Percentiles rank a stretch among this genome's conserved stretches.
Evolutionary conservation across 2,888 invertebrate genomes (phyloP).

Genomic region (Apoda limacodes): DNA sequence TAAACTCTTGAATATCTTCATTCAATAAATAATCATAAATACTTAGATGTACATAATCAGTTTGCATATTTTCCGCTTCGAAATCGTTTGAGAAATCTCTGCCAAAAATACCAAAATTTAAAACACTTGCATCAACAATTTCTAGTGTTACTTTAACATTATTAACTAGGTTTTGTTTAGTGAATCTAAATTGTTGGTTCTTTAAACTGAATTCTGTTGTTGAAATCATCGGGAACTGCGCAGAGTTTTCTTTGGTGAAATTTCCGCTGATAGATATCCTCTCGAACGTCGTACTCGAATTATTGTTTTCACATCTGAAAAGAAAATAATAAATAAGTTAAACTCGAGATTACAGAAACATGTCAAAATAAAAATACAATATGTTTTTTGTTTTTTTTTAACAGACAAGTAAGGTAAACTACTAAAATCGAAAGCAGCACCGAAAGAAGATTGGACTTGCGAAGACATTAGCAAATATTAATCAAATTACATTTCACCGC

Average conservation of each 20-base stretch:
- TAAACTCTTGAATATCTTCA: constrained; percentile 42
- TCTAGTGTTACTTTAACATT: constrained; percentile 25
- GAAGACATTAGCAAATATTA: too few species aligned
- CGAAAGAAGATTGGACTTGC: too few species aligned
- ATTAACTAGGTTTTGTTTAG: constrained; percentile 15
- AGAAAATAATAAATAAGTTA: too few species aligned
- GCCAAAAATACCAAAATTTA: constrained; percentile 38
- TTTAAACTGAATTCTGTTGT: constrained; percentile 21
- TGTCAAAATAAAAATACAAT: not conserved
- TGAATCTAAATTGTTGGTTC: constrained; percentile 26
- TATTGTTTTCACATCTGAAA: too few species aligned
- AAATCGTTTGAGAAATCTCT: constrained; percentile 36
- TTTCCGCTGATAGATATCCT: constrained; percentile 34
- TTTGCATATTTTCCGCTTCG: constrained; percentile 17
- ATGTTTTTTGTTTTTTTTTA: too few species aligned
- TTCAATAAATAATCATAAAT: constrained; percentile 34
- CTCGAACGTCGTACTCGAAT: constrained; percentile 33
- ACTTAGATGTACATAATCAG: constrained; percentile 20
- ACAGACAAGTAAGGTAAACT: too few species aligned
- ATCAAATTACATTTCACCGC: too few species aligned
- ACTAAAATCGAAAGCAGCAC: too few species aligned
- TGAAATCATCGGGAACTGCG: constrained; percentile 38
- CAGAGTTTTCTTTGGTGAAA: constrained; percentile 27
- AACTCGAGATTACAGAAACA: too few species aligned
- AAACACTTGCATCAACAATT: constrained; percentile 26